Evolutionary conservation across 1,140 invertebrate genomes (phyloP).

Genomic region (Macrotrachela quadricornifera): DNA sequence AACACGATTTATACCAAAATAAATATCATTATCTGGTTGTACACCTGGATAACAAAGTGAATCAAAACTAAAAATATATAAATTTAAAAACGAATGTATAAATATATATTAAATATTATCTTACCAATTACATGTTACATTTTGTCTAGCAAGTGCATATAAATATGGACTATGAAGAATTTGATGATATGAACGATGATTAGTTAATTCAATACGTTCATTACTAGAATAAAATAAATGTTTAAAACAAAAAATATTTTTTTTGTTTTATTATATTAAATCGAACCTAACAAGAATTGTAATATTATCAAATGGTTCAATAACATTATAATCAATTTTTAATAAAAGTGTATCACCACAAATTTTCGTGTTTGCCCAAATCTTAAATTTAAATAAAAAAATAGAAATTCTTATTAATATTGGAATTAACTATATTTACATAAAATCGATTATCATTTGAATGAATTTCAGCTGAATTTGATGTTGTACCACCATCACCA

Average conservation of each 20-base stretch:
- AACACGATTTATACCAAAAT: slow-evolving; percentile 6
- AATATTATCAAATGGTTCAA: not conserved
- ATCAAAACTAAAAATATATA: not conserved
- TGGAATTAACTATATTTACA: not conserved
- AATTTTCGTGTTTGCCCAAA: slow-evolving; percentile 4
- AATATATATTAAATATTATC: no score
- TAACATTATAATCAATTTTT: slow-evolving; percentile 6
- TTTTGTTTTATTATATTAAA: no score
- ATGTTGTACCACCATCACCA: slow-evolving; percentile 4
- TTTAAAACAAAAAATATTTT: no score
- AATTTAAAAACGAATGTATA: no score
- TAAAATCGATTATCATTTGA: slow-evolving; percentile 8
- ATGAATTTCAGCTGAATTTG: slow-evolving; percentile 7
- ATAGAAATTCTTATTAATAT: not conserved
- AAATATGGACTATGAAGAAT: not conserved
- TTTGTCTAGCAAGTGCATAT: slow-evolving; percentile 4
- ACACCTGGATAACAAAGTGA: slow-evolving; percentile 2
- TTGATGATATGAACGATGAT: slow-evolving; percentile 2
- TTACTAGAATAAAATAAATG: not conserved
- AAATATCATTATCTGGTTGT: slow-evolving; percentile 2
- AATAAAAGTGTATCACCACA: slow-evolving; percentile 8
- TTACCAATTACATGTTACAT: slow-evolving; percentile 6
- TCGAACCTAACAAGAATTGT: not conserved
- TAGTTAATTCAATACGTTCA: slow-evolving; percentile 5
- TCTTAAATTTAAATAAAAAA: not conserved